A percentile compares a stretch with the other conserved stretches of the same genome.
Evolutionary conservation across 2,888 invertebrate genomes (phyloP).

Genomic region (Agonum fuliginosum): DNA sequence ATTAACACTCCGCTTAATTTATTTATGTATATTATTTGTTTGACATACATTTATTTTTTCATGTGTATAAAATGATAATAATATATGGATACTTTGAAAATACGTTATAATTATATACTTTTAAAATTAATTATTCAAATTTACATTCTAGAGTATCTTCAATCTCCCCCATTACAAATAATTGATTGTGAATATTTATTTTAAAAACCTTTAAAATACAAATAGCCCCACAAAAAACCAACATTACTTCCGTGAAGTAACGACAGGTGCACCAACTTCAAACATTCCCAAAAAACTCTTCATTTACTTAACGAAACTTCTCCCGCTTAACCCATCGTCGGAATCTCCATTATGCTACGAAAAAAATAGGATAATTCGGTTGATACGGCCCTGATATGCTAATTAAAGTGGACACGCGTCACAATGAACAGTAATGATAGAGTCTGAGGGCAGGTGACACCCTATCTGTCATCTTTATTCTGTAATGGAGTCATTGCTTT

Average conservation of each 20-base stretch:
- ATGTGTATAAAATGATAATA: no score
- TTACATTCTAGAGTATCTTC: no score
- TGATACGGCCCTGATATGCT: constrained; percentile 49
- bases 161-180: not conserved
- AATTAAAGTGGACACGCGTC: constrained; percentile 40
- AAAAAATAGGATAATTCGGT: constrained; percentile 25
- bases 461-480: constrained; percentile 36
- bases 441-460: constrained; percentile 32
- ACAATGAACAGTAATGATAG: constrained; percentile 24
- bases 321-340: constrained; percentile 40
- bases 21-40: no score
- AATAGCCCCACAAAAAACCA: not conserved
- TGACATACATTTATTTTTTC: no score
- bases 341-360: constrained; percentile 36
- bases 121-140: not conserved
- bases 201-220: not conserved
- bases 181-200: constrained; percentile 10
- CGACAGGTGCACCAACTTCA: constrained; percentile 20
- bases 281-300: not conserved
- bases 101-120: not conserved
- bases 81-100: no score
- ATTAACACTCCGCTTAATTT: no score
- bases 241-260: not conserved
- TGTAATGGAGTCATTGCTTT: constrained; percentile 25
- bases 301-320: constrained; percentile 41